Evolutionary conservation across 2,797 vertebrate genomes (phyloP).

Genomic region (Bufotes viridis): DNA sequence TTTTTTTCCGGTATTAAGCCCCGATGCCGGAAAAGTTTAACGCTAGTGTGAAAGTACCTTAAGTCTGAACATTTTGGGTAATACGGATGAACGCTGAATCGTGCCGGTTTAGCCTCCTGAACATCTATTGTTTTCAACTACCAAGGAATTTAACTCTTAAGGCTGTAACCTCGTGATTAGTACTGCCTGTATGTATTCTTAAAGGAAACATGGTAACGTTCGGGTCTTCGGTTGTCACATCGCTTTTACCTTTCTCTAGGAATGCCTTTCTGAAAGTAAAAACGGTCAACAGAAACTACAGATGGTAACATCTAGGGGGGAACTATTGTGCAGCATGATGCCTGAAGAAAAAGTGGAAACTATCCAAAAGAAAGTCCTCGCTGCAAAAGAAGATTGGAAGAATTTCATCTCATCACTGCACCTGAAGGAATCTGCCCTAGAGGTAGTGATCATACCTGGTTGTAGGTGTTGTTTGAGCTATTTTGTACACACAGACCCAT

Average conservation of each 20-base stretch:
- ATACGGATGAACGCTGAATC: not conserved
- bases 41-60: too few species aligned
- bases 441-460: slow-evolving; percentile 72
- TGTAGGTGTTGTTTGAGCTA: not conserved
- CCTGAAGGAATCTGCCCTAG: slow-evolving; percentile 83
- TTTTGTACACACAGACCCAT: too few species aligned
- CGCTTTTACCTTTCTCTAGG: slow-evolving; percentile 72
- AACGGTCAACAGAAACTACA: slow-evolving; percentile 87
- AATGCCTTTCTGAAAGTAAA: slow-evolving; percentile 87
- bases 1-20: too few species aligned
- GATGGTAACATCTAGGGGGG: slow-evolving; percentile 78
- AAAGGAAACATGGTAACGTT: too few species aligned
- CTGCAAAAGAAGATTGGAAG: slow-evolving; percentile 89
- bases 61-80: not conserved
- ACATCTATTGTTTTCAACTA: not conserved
- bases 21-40: too few species aligned
- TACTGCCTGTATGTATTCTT: not conserved
- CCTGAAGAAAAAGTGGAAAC: slow-evolving; percentile 81
- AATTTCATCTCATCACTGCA: slow-evolving; percentile 85
- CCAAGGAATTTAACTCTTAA: not conserved
- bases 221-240: not conserved
- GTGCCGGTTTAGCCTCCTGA: not conserved
- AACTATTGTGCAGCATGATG: slow-evolving; percentile 79
- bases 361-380: slow-evolving; percentile 77
- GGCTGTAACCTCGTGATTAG: not conserved